Base-by-base conservation (phyloP, 2,888 invertebrate genomes). In the Rhagophthalmus giganteus region DNA sequence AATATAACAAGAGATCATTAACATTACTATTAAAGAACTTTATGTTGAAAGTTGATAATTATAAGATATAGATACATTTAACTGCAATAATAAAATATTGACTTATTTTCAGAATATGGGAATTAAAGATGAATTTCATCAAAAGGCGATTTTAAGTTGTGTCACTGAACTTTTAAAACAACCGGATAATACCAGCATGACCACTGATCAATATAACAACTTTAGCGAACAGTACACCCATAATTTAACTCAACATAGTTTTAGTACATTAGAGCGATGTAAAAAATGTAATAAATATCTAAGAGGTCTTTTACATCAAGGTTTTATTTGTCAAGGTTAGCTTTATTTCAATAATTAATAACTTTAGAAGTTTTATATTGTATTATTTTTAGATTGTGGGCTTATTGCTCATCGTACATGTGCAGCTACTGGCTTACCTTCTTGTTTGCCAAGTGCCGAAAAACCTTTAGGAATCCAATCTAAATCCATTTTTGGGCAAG, bases 201-300 rank as follows among this genome's bases (percentile, higher is more conserved):
- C 54, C 31, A 59, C 56, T 35, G 61, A 62, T 14, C 65, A 66
- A 37, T 57, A 56, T 33, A 55, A 58, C 26, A 51, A 48, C 28
- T 55, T 34, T 13, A 53, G 57, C 30, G 65, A 66, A 34, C 60
- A 64, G 34, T 53, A 51, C 55, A 54, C 67, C 12, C 77, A 77
- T 61, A 71, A 78, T 61, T 76, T 86, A 61, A 73, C 79, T 33
- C 82, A 85, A 60, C 83, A 84, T 68, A 85, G 83, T 65, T 87
- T 87, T 73, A 81, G 82, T 60, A 77, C 79, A 46, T 74, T 87
- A 65, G 83, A 86, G 71, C 78, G 80, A 59, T 88, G 88, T 74
- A 84, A 84, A 71, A 83, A 86, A 71, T 88, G 88, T 73, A 81
- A 84, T 71, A 84, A 84, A 71, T 85, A 81, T 70, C 77, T 88